Conservation (phyloP, 64 coral and sea anemone genomes). For the Montipora foliosa region DNA sequence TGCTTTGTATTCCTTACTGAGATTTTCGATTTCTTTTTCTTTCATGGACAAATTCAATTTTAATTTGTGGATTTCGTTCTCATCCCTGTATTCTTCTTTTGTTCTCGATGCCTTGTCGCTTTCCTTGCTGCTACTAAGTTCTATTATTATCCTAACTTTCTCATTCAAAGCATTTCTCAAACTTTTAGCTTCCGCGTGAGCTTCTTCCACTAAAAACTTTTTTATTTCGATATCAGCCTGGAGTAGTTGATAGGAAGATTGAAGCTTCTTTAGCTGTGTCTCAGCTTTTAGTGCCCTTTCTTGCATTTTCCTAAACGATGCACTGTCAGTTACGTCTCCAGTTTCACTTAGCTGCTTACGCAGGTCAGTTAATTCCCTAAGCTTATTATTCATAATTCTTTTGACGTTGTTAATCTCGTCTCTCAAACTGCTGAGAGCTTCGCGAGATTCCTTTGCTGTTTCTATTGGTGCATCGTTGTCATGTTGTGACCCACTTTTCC, state of each 20-base stretch:
- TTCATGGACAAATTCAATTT: background rate
- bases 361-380: background rate
- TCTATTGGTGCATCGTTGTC: background rate
- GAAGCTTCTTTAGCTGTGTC: slow-evolving; percentile 38
- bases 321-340: background rate
- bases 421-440: slow-evolving; percentile 4
- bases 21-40: slow-evolving; percentile 26
- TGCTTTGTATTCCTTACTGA: background rate
- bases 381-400: slow-evolving; percentile 21
- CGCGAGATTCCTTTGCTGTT: background rate
- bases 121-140: background rate
- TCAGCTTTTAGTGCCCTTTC: slow-evolving; percentile 31
- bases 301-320: slow-evolving; percentile 6
- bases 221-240: slow-evolving; percentile 31
- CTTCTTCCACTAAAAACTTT: slow-evolving; percentile 25
- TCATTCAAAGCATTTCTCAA: slow-evolving; percentile 18
- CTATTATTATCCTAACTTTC: background rate
- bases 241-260: slow-evolving; percentile 23
- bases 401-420: slow-evolving; percentile 27
- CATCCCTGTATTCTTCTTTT: background rate
- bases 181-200: background rate
- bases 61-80: background rate
- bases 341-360: slow-evolving; percentile 4
- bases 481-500: background rate
- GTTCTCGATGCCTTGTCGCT: background rate